A percentile compares a stretch with the other conserved stretches of the same genome.
Conservation (phyloP, 2,888 invertebrate genomes). For the Cheilosia grossa region DNA sequence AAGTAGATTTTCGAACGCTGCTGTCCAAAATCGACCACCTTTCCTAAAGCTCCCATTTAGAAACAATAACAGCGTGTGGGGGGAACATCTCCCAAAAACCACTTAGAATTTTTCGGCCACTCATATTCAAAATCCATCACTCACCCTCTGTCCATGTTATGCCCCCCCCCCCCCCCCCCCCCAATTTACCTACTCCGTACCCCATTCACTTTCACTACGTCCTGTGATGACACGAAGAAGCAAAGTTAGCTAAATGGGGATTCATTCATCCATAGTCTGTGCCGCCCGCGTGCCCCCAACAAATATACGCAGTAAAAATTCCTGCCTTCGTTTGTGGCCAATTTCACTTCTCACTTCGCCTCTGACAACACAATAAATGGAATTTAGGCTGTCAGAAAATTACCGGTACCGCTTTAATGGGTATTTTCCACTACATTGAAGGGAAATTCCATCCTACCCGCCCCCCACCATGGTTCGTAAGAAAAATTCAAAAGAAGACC, state of each 20-base stretch:
- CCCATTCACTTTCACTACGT: conserved; percentile 28
- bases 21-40: background rate
- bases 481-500: background rate
- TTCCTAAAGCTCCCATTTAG: too few relatives aligned
- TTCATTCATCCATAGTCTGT: conserved; percentile 43
- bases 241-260: conserved; percentile 42
- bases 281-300: background rate
- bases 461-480: background rate
- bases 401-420: conserved; percentile 66
- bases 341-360: conserved; percentile 31
- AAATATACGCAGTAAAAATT: background rate
- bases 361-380: conserved; percentile 52
- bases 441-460: conserved; percentile 5
- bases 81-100: conserved; percentile 23
- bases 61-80: background rate
- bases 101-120: conserved; percentile 45
- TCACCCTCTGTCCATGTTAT: background rate
- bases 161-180: too few relatives aligned
- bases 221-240: conserved; percentile 49
- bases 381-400: conserved; percentile 59
- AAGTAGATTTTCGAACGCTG: too few relatives aligned
- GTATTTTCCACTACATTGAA: conserved; percentile 68
- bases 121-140: conserved; percentile 61
- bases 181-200: background rate
- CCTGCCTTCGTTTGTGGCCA: conserved; percentile 44